Percentiles rank a stretch among this genome's conserved stretches.
phyloP scores from a whole-genome alignment of 1,140 invertebrate species.

The Dendrolimus punctatus region DNA sequence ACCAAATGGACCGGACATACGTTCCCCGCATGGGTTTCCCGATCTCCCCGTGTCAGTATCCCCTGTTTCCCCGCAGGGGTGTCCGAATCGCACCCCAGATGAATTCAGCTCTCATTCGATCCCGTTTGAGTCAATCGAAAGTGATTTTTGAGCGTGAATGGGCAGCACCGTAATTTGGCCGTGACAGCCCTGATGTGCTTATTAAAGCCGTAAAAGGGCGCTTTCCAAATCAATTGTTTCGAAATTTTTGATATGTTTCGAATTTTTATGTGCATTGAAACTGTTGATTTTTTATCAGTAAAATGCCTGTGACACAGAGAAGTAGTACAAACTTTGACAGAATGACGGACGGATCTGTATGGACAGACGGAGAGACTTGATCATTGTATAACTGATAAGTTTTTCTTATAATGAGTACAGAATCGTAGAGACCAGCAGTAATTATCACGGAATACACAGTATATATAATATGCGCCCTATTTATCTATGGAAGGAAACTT shows the following conservation, averaged over 20 bases:
- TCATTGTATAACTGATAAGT: too few species aligned
- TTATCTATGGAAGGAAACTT: too few species aligned
- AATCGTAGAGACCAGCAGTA: too few species aligned
- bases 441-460: too few species aligned
- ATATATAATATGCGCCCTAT: too few species aligned
- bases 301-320: too few species aligned
- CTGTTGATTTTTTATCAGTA: too few species aligned
- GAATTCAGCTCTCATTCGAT: slow-evolving; percentile 69
- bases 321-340: too few species aligned
- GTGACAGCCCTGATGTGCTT: slow-evolving; percentile 60
- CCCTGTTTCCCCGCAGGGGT: slow-evolving; percentile 23
- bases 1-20: slow-evolving; percentile 66
- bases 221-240: slow-evolving; percentile 51
- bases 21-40: slow-evolving; percentile 60
- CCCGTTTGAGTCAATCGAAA: slow-evolving; percentile 67
- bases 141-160: slow-evolving; percentile 69
- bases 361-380: too few species aligned
- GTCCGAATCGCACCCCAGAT: slow-evolving; percentile 56
- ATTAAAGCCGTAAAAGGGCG: slow-evolving; percentile 61
- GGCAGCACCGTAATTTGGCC: slow-evolving; percentile 62
- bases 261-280: too few species aligned
- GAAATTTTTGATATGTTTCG: slow-evolving; percentile 27
- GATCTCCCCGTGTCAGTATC: neutral
- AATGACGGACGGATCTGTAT: too few species aligned
- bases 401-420: too few species aligned